Evolutionary conservation across 1,140 invertebrate genomes (phyloP).

Genomic region (Drosophila punjabiensis): DNA sequence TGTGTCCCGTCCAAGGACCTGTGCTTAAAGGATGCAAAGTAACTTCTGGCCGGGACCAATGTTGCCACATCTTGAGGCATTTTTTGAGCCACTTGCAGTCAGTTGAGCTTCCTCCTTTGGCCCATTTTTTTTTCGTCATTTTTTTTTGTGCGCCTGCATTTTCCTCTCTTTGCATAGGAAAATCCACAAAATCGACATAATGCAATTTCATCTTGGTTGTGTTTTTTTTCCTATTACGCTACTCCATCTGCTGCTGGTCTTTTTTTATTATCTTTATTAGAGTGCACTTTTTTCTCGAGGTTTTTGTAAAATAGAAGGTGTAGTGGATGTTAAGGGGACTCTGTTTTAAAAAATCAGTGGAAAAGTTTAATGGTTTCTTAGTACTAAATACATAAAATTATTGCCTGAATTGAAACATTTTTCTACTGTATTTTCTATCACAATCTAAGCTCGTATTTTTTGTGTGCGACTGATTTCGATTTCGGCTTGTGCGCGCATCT

Average conservation of each 20-base stretch:
- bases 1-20: constrained; percentile 13
- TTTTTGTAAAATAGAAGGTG: neutral
- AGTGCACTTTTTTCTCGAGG: constrained; percentile 13
- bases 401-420: neutral
- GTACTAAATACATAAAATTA: neutral
- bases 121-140: constrained; percentile 21
- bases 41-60: constrained; percentile 56
- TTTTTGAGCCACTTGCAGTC: constrained; percentile 64
- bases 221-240: constrained; percentile 30
- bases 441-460: constrained; percentile 8
- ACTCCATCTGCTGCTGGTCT: constrained; percentile 28
- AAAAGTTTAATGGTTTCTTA: constrained; percentile 6
- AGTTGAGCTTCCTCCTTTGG: constrained; percentile 42
- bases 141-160: constrained; percentile 22
- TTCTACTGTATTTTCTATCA: neutral
- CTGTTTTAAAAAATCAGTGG: constrained; percentile 22
- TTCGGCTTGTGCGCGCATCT: constrained; percentile 18
- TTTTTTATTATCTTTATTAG: constrained; percentile 45
- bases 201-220: constrained; percentile 71
- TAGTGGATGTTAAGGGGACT: constrained; percentile 1
- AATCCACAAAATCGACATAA: constrained; percentile 81
- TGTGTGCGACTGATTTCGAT: constrained; percentile 21
- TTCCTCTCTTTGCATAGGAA: constrained; percentile 50
- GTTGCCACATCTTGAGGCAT: constrained; percentile 58
- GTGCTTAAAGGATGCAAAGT: constrained; percentile 59